Conservation (phyloP, 2,888 invertebrate genomes). For the Hetaerina titia region DNA sequence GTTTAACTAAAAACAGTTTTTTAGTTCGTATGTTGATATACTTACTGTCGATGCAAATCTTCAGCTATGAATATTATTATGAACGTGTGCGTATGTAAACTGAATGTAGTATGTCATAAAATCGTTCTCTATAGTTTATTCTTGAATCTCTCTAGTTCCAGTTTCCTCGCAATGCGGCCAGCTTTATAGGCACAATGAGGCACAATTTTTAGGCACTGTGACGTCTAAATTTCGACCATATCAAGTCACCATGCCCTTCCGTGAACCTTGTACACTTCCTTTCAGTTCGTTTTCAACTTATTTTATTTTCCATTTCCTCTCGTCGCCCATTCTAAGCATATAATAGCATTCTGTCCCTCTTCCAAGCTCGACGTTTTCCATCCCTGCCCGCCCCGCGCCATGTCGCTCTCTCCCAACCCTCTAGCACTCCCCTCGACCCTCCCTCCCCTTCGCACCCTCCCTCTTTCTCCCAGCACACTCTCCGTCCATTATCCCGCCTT, state of each 20-base stretch:
- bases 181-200: too few species aligned
- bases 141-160: too few species aligned
- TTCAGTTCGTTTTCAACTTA: neutral
- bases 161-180: too few species aligned
- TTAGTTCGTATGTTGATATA: too few species aligned
- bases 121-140: too few species aligned
- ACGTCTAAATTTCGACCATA: neutral
- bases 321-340: neutral
- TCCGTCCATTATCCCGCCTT: constrained; percentile 45
- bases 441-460: neutral
- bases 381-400: neutral
- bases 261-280: neutral
- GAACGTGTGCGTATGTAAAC: too few species aligned
- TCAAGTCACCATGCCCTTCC: neutral
- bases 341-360: constrained; percentile 2
- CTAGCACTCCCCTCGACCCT: neutral
- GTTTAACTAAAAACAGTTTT: too few species aligned
- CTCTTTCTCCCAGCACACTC: neutral
- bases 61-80: too few species aligned
- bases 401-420: neutral
- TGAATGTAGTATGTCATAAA: too few species aligned
- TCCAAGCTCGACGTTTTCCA: neutral
- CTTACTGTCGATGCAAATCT: too few species aligned
- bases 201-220: neutral
- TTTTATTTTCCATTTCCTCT: constrained; percentile 1